Evolutionary conservation across 2,113 vertebrate genomes (phyloP), one percentile per base, ranked within the genome.

Genomic region (Ammodytes marinus): DNA sequence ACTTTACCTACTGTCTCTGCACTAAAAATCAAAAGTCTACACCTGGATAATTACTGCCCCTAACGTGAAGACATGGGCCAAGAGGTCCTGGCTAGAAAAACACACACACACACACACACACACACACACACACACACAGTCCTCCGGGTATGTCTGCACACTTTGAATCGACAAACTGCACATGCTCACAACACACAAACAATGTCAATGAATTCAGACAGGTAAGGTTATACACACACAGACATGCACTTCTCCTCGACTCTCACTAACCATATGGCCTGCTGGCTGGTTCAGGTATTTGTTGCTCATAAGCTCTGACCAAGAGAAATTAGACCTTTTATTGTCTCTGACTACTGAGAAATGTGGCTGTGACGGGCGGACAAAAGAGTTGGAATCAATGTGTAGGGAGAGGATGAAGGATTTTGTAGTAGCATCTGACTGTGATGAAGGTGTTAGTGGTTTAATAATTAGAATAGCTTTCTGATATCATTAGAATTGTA

Each of bases 271-370:
- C 80, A 71, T 82, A 80, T 76, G 59, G 74, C 74, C 77, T n/a
- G 11, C 40, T 57, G 74, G 67, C 27, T 27, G 27, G 27, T 27
- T 74, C 65, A 70, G 59, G 54, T 53, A 72, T 74, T 47, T 76
- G 74, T 63, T 27, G 68, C 69, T 80, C 58, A 73, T 63, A 74
- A 70, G 53, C 55, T 50, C 42, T 35, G 57, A 69, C 60, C 54
- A 64, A 84, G 82, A 88, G 69, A 91, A 87, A 91, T 84, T 76
- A 86, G 75, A 83, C 71, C 75, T 79, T 27, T 75, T 70, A 88
- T 88, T 86, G 61, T 70, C 50, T 80, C 65, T 80, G 80, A 88
- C 70, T 85, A 61, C n/a, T 55, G 9, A n/a, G 75, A 75, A 84
- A 66, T 72, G 67, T 71, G 79, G 49, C 43, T 37, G 5, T 19